These are phyloP conservation scores for Ophioninae sp. DNA, from an alignment of 2,888 invertebrate genomes.

Conservation along the genomic window DNA sequence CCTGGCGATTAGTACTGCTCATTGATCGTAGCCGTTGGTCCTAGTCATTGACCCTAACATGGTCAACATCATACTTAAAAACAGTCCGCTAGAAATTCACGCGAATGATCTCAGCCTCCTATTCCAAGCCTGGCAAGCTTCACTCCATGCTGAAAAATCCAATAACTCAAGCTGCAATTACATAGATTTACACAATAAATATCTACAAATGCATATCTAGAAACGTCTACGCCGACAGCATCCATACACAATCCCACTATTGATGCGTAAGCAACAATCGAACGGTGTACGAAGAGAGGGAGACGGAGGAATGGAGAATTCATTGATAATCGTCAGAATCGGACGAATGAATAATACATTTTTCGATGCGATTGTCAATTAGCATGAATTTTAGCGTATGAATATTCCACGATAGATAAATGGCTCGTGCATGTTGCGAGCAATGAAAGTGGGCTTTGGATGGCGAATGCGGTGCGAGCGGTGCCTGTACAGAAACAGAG, in stretches of 20 bases:
- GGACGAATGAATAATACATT: conserved; percentile 41
- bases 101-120: no score
- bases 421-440: conserved; percentile 20
- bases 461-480: background rate
- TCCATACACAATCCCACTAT: background rate
- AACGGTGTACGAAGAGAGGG: background rate
- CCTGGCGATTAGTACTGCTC: no score
- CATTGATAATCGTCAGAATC: conserved; percentile 15
- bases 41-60: no score
- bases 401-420: conserved; percentile 55
- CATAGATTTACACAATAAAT: no score
- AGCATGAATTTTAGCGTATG: conserved; percentile 48
- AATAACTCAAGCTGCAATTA: background rate
- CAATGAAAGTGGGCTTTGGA: background rate
- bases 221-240: background rate
- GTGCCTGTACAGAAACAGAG: conserved; percentile 26
- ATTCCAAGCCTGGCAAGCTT: no score
- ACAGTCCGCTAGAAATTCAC: no score
- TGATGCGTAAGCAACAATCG: background rate
- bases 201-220: background rate
- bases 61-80: no score
- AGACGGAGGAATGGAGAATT: background rate
- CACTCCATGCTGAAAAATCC: no score
- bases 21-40: no score
- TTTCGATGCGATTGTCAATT: conserved; percentile 39